Base-by-base conservation (phyloP, 2,797 vertebrate genomes). In the Danio tinwini region DNA sequence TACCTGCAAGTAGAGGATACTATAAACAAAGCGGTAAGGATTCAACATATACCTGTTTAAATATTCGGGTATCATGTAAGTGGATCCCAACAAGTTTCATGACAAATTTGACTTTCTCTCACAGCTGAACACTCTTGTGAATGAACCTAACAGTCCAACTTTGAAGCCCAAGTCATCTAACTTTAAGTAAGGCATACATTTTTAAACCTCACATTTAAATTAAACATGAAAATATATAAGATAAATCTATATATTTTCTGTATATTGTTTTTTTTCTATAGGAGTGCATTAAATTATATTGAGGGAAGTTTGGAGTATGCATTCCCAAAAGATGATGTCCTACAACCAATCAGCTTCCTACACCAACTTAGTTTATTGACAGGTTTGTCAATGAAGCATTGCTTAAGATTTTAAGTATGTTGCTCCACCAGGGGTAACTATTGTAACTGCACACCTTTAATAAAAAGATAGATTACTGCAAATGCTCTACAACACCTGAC, bases 51-150 rank as follows among this genome's bases (percentile, higher is more conserved):
- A 7, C 11, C 45, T 47, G 45, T 47, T 47, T 7, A 47, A 7
- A 47, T 47, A 29, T 29, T 29, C 3, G 1, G 29, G 29, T 29
- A 29, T 29, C 29, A 29, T 29, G 44, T 67, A 56, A 56, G 53
- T 14, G 3, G 12, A 55, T 12, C 0, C 0, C 16, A 61, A 12
- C 0, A 1, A 9, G 0, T 17, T 12, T 50, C 1, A 61, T 39
- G 0, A n/a, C 11, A 0, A 0, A 1, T 62, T 58, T 73, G 11
- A 21, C 74, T 19, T 39, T 39, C 3, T 0, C 3, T 8, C 7
- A 2, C 58, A 74, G 72, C 45, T 74, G 56, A 74, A 74, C 58
- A 62, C 52, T 58, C n/a, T 72, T 62, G 14, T 62, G 45, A 74
- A 74, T 13, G 16, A 62, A 9, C 72, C 72, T n/a, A 1, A 0